Base-by-base conservation (phyloP, 2,113 vertebrate genomes). In the Labeo rohita region DNA sequence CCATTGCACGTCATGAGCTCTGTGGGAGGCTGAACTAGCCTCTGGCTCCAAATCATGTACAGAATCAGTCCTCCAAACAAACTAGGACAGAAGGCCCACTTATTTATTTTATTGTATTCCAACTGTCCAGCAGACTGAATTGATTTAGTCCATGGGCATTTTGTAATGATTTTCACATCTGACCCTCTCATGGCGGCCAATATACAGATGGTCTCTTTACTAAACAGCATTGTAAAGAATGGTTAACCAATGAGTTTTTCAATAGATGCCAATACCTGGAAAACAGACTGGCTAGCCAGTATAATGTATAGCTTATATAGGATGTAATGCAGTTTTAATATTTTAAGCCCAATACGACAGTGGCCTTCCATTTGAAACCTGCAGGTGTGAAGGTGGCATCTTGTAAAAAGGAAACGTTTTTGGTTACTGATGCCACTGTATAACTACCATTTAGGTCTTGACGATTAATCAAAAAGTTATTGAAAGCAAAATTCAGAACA, bases 131-230 rank as follows among this genome's bases (percentile, higher is more conserved):
- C 36, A 81, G 76, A 59, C 39, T 59, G n/a, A n/a, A 81, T 86
- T 86, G 85, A 80, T 86, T 80, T 74, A 34, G 23, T 45, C 77
- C 43, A 11, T 72, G 45, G 84, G 39, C 76, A 49, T 39, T 59
- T 52, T 66, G 28, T 63, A 36, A 13, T 2, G 65, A 63, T 34
- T 81, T 73, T 73, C 36, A 49, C 36, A 47, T 59, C 36, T 21
- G 10, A 80, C 52, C 43, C 18, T 1, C 28, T 82, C 47, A 21
- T n/a, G 23, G 18, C 21, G 23, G 6, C 47, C 47, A 52, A 45
- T 21, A 72, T 72, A 21, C 7, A 21, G 56, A 61, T n/a, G 18
- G 56, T n/a, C 56, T 3, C 56, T 61, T 61, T 61, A 61, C 15
- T 70, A 8, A 70, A 18, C 70, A 45, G 39, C 3, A 5, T 39